Base-by-base conservation (phyloP, 2,888 invertebrate genomes). In the Ectobius pallidus region DNA sequence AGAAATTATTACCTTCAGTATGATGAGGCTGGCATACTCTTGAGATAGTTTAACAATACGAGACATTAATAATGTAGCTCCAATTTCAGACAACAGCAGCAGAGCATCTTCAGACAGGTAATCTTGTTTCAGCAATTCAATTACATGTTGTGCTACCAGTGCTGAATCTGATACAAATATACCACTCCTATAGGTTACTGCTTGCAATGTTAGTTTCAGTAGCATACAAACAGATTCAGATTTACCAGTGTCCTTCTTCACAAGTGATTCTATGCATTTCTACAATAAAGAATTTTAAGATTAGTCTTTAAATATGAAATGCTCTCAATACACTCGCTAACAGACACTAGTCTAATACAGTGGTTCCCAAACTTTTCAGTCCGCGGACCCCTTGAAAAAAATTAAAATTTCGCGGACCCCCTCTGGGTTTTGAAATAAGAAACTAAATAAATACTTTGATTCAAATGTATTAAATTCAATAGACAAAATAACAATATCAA, bases 21-120 rank as follows among this genome's bases (percentile, higher is more conserved):
- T 86, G 69, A 94, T 83, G n/a, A 88, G 86, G 42, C 90, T 90
- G 0, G 92, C 89, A 79, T 90, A 89, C 80, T 94, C 90, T 82
- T 94, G 94, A 2, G 89, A 87, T 14, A 94, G 82, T 68, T 88
- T 87, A 0, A 91, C 82, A 77, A 88, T 87, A 9, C 86, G 84
- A 0, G 91, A 82, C 16, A 88, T 81, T 1, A 92, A 82, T 71
- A 92, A 79, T 25, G 87, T 79, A 6, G 89, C 87, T 1, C 88
- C 85, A 69, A 91, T 85, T 80, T 88, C 86, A 1, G 86, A 82
- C 61, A 86, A 83, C 2, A 85, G 85, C 79, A 85, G 81, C 44
- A 87, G 77, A 18, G 87, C 82, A 77, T 80, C 81, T 78, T 87
- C 86, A 1, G 85, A 81, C 27, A 86, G 80, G 75, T 85, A 83